These are phyloP conservation scores for Podarcis siculus DNA, from an alignment of 2,797 vertebrate genomes.

Conservation along the genomic window DNA sequence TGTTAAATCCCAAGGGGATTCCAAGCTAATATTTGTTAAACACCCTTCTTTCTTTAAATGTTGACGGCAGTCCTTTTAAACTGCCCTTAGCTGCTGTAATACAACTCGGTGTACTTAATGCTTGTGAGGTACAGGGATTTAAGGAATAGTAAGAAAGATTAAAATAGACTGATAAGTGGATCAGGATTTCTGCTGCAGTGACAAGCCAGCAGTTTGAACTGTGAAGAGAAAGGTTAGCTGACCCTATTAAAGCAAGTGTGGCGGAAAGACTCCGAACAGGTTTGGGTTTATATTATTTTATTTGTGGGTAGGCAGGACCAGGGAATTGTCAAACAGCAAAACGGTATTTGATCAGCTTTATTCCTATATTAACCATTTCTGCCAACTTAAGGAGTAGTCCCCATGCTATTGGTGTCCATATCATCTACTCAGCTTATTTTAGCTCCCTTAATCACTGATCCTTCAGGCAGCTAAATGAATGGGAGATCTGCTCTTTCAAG, in stretches of 20 bases:
- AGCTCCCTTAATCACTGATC: slow-evolving; percentile 42
- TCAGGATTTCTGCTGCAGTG: slow-evolving; percentile 14
- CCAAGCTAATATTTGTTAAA: background rate
- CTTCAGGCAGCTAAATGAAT: slow-evolving; percentile 25
- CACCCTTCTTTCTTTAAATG: background rate
- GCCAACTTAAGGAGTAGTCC: background rate
- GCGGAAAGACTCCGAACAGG: background rate
- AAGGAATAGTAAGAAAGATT: background rate
- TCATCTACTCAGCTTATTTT: slow-evolving; percentile 6
- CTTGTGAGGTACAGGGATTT: slow-evolving; percentile 1
- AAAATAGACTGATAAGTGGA: slow-evolving; percentile 32
- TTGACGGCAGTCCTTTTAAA: background rate
- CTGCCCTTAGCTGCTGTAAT: background rate
- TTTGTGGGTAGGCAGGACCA: slow-evolving; percentile 7
- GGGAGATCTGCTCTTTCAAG: background rate
- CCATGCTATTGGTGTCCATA: background rate
- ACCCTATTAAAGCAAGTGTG: slow-evolving; percentile 42
- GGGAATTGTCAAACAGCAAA: slow-evolving; percentile 36
- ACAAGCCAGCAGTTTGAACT: slow-evolving; percentile 3
- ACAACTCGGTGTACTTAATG: slow-evolving; percentile 15
- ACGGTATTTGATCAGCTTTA: background rate
- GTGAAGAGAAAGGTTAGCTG: background rate
- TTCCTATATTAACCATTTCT: background rate
- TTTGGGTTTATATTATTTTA: background rate
- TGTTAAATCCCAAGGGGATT: background rate